A percentile compares a stretch with the other conserved stretches of the same genome.
phyloP scores from a whole-genome alignment of 2,888 invertebrate genomes.

The Gerris lacustris region DNA sequence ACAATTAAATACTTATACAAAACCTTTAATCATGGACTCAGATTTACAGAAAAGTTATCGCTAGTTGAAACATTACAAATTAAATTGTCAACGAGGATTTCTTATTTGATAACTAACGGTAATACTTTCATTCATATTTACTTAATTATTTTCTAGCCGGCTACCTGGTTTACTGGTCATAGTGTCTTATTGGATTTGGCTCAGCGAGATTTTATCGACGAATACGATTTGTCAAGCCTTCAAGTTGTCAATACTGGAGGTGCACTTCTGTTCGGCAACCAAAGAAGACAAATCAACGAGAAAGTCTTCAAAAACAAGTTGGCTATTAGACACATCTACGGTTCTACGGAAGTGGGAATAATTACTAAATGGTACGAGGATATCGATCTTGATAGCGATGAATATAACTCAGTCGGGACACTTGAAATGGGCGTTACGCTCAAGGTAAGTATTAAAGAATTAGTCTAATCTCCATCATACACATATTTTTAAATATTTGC shows the following conservation, averaged over 20 bases:
- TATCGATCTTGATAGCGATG: neutral
- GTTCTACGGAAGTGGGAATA: constrained; percentile 7
- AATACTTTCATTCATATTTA: neutral
- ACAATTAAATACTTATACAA: too few species aligned
- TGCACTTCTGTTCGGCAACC: neutral
- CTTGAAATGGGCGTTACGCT: constrained; percentile 1
- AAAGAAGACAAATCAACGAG: constrained; percentile 1
- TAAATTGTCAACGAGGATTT: too few species aligned
- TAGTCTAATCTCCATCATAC: too few species aligned
- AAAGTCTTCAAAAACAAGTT: neutral
- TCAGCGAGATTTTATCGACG: neutral
- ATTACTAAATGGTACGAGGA: neutral
- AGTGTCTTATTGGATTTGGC: neutral
- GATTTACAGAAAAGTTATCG: too few species aligned
- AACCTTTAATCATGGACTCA: too few species aligned
- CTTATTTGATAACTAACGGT: too few species aligned
- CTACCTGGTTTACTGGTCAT: neutral
- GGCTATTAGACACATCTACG: constrained; percentile 2
- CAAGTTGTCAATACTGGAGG: neutral
- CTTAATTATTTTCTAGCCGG: neutral
- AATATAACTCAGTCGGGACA: constrained; percentile 1
- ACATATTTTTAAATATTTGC: too few species aligned
- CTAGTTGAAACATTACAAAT: too few species aligned
- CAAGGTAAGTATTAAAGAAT: neutral
- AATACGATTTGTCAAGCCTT: constrained; percentile 7